Percentiles rank a stretch among this genome's conserved stretches.
Evolutionary conservation across 2,113 vertebrate species (phyloP).

Genomic region (Hypanus sabinus): DNA sequence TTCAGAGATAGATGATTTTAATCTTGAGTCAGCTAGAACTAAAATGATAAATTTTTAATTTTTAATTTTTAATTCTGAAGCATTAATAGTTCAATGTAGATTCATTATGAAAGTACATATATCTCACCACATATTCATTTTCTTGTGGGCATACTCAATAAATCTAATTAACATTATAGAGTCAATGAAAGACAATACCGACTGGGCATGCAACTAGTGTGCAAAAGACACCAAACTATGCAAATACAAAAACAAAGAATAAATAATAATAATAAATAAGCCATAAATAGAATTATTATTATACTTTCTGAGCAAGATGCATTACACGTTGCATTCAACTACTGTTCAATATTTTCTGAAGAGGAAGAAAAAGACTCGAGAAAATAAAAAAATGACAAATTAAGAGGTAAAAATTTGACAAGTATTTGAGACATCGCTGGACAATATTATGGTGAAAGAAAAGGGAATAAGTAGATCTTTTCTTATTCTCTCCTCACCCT

Average conservation of each 20-base stretch:
- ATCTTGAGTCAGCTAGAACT: background rate
- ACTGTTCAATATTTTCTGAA: background rate
- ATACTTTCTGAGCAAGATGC: background rate
- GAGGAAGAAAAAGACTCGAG: background rate
- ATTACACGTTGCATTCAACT: background rate
- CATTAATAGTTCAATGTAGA: background rate
- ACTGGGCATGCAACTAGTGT: too few relatives aligned
- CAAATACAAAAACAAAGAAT: too few relatives aligned
- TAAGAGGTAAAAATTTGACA: background rate
- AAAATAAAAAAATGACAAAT: background rate
- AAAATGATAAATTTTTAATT: too few relatives aligned
- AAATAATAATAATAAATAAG: too few relatives aligned
- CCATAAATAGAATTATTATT: too few relatives aligned
- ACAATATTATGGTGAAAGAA: background rate
- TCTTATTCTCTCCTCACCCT: background rate
- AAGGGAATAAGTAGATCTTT: background rate
- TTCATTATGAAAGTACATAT: too few relatives aligned
- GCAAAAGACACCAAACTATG: too few relatives aligned
- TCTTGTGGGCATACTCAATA: too few relatives aligned
- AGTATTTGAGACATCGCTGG: background rate
- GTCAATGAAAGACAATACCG: too few relatives aligned
- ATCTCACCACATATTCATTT: too few relatives aligned
- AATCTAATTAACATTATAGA: too few relatives aligned
- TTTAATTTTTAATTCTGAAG: background rate
- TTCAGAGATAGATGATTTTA: background rate